phyloP scores from a whole-genome alignment of 2,888 invertebrate species.

The Desoria tigrina region DNA sequence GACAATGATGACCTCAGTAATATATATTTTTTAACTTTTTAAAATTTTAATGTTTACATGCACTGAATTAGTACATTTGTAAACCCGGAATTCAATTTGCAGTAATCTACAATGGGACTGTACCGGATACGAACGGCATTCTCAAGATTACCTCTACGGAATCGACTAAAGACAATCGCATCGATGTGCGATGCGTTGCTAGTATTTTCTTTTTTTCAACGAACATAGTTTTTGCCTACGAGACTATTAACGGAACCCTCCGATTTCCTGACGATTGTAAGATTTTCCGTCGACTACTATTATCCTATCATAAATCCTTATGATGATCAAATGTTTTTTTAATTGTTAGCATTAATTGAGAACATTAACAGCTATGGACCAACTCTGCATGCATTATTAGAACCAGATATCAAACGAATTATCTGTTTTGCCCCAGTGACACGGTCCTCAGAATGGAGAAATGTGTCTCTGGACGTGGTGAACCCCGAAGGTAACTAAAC shows the following conservation, averaged over 20 bases:
- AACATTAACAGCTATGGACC: constrained; percentile 46
- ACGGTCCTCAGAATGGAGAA: constrained; percentile 45
- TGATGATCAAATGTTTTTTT: neutral
- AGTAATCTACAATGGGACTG: constrained; percentile 46
- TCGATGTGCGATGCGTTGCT: constrained; percentile 45
- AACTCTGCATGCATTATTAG: constrained; percentile 30
- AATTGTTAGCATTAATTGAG: constrained; percentile 36
- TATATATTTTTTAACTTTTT: no score
- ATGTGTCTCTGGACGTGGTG: constrained; percentile 30
- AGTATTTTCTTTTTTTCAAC: constrained; percentile 50
- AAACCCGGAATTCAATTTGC: neutral
- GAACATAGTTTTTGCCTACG: constrained; percentile 48
- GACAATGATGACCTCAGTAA: constrained; percentile 47
- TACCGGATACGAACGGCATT: constrained; percentile 43
- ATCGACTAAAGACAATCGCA: constrained; percentile 22
- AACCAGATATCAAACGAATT: constrained; percentile 34
- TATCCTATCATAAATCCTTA: no score
- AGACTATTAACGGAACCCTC: constrained; percentile 47
- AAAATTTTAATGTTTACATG: neutral
- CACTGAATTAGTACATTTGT: neutral
- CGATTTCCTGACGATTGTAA: constrained; percentile 43
- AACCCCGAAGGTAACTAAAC: neutral
- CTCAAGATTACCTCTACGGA: constrained; percentile 35
- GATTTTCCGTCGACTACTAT: no score
- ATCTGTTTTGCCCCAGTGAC: constrained; percentile 50